phyloP scores from a whole-genome alignment of 1,140 invertebrate genomes.

The Eurosta solidaginis region DNA sequence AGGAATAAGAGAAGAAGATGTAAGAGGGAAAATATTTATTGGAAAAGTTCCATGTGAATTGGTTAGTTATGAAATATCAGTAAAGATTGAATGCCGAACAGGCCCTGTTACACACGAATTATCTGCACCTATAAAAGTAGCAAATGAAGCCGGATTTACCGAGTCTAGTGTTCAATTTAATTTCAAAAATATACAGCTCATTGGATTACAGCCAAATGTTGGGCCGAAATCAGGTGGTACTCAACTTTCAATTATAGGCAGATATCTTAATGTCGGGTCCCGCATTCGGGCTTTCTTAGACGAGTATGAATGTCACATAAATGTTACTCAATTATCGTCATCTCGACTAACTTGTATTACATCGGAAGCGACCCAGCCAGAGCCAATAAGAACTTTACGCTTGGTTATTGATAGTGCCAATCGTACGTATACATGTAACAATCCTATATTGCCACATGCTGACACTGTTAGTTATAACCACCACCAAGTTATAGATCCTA shows the following conservation, averaged over 20 bases:
- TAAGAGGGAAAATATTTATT: conserved; percentile 88
- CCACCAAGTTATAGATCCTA: neutral
- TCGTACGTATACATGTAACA: conserved; percentile 66
- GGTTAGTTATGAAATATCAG: conserved; percentile 88
- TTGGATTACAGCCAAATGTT: conserved; percentile 78
- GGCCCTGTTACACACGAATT: conserved; percentile 76
- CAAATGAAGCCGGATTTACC: conserved; percentile 86
- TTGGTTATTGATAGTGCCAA: conserved; percentile 85
- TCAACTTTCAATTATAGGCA: conserved; percentile 85
- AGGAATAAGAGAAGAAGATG: conserved; percentile 87
- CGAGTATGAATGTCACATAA: conserved; percentile 85
- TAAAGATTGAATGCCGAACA: conserved; percentile 86
- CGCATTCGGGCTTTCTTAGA: conserved; percentile 86
- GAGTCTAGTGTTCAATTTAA: conserved; percentile 87
- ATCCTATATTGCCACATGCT: neutral
- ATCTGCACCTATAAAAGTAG: conserved; percentile 82
- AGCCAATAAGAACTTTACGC: conserved; percentile 66
- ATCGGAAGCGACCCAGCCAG: conserved; percentile 66
- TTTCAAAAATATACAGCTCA: conserved; percentile 84
- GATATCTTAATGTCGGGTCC: conserved; percentile 92
- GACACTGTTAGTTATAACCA: neutral
- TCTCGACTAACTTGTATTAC: conserved; percentile 86
- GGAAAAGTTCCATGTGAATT: conserved; percentile 87
- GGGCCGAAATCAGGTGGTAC: conserved; percentile 96
- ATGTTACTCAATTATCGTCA: conserved; percentile 86